A percentile compares a stretch with the other conserved stretches of the same genome.
These are phyloP conservation scores for Pseudochromis fuscus DNA, from an alignment of 2,797 vertebrate species.

Conservation along the genomic window DNA sequence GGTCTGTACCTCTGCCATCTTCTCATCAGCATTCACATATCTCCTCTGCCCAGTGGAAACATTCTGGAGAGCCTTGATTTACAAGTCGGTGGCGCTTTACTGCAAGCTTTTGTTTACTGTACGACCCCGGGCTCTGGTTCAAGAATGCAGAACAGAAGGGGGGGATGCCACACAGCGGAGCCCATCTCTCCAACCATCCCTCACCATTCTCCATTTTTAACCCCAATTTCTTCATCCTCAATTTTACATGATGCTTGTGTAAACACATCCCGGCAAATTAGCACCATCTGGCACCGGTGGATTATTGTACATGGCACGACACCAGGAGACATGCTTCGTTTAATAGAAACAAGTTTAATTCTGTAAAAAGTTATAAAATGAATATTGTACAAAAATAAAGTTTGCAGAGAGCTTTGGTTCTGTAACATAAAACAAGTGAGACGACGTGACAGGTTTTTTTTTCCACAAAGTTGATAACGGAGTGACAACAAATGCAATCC, in stretches of 20 bases:
- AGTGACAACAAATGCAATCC: slow-evolving; percentile 79
- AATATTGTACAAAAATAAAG: slow-evolving; percentile 99
- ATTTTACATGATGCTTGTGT: slow-evolving; percentile 50
- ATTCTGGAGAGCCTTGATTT: slow-evolving; percentile 77
- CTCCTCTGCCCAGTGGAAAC: slow-evolving; percentile 73
- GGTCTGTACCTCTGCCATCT: slow-evolving; percentile 43
- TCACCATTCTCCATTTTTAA: slow-evolving; percentile 41
- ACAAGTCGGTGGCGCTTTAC: slow-evolving; percentile 75
- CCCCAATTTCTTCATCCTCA: slow-evolving; percentile 53
- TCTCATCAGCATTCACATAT: slow-evolving; percentile 65
- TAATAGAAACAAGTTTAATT: slow-evolving; percentile 99
- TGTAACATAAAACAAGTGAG: slow-evolving; percentile 95
- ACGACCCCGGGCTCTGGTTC: slow-evolving; percentile 72
- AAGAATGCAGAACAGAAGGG: slow-evolving; percentile 79
- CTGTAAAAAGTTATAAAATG: slow-evolving; percentile 99
- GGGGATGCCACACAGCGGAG: slow-evolving; percentile 39
- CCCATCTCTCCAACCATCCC: slow-evolving; percentile 57
- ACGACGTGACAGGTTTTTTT: slow-evolving; percentile 83
- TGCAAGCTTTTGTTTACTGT: slow-evolving; percentile 82
- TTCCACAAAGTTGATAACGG: slow-evolving; percentile 82
- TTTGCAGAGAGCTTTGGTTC: slow-evolving; percentile 99
- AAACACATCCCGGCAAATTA: slow-evolving; percentile 57
- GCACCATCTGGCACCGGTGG: slow-evolving; percentile 48
- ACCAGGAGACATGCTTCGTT: slow-evolving; percentile 72
- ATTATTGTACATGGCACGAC: slow-evolving; percentile 43